phyloP scores from a whole-genome alignment of 2,888 invertebrate species.

The Pseudoips prasinana region DNA sequence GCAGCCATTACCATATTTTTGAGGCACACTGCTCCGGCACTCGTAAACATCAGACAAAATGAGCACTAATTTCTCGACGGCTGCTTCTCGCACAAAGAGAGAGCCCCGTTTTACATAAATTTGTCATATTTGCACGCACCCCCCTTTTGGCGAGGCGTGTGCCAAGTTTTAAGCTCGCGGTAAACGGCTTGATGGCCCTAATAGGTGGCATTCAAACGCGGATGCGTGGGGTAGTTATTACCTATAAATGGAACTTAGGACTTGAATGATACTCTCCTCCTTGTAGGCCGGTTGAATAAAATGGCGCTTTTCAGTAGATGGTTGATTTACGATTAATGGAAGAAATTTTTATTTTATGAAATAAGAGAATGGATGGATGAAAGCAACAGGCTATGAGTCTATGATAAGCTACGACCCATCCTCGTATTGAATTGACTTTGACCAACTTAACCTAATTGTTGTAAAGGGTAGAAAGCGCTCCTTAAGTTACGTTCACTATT shows the following conservation, averaged over 20 bases:
- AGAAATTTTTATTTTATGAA: too few relatives aligned
- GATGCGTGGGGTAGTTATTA: constrained; percentile 13
- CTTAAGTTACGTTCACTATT: too few relatives aligned
- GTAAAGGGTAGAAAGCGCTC: too few relatives aligned
- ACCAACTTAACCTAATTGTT: too few relatives aligned
- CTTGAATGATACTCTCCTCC: too few relatives aligned
- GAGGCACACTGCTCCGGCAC: constrained; percentile 48
- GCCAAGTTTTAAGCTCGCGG: constrained; percentile 57
- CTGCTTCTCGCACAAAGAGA: constrained; percentile 52
- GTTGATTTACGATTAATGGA: too few relatives aligned
- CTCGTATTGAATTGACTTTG: too few relatives aligned
- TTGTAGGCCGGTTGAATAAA: too few relatives aligned
- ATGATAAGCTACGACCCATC: too few relatives aligned
- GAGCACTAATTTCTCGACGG: constrained; percentile 71
- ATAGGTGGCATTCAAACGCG: constrained; percentile 14
- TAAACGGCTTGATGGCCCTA: constrained; percentile 38
- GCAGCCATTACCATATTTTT: constrained; percentile 68
- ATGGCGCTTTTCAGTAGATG: too few relatives aligned
- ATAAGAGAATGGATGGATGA: too few relatives aligned
- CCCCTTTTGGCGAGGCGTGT: constrained; percentile 37
- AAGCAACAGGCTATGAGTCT: too few relatives aligned
- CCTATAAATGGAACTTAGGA: constrained; percentile 3
- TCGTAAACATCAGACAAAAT: constrained; percentile 74
- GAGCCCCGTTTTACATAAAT: constrained; percentile 69
- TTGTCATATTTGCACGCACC: constrained; percentile 78